These are phyloP conservation scores for Sibirionetta formosa DNA, from an alignment of 2,797 vertebrate genomes.

Conservation along the genomic window DNA sequence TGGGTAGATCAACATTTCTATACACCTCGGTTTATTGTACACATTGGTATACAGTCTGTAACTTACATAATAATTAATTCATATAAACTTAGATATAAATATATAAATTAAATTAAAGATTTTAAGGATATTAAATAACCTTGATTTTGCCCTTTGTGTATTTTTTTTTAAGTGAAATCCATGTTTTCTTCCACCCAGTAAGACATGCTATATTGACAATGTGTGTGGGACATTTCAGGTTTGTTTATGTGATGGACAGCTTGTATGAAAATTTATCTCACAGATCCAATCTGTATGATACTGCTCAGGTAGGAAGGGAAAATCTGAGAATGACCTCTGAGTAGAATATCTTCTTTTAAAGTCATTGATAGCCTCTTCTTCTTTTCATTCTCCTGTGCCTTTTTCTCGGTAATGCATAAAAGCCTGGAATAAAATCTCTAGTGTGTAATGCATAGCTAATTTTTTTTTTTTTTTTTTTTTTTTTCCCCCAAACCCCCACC, in stretches of 20 bases:
- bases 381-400: constrained; percentile 32
- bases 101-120: neutral
- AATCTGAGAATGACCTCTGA: constrained; percentile 36
- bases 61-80: neutral
- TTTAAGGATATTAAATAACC: neutral
- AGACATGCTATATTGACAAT: neutral
- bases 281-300: neutral
- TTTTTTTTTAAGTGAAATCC: neutral
- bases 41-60: neutral
- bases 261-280: neutral
- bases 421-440: constrained; percentile 52
- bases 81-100: neutral
- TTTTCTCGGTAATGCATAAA: constrained; percentile 42
- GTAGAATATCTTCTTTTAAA: constrained; percentile 25
- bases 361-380: constrained; percentile 12
- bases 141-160: neutral
- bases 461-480: constrained; percentile 42
- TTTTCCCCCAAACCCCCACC: too few species aligned
- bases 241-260: neutral
- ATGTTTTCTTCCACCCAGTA: neutral
- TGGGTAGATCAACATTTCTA: neutral
- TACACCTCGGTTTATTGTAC: neutral
- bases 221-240: neutral
- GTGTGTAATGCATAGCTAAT: constrained; percentile 56
- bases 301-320: neutral